phyloP scores from a whole-genome alignment of 2,797 vertebrate species.

The Acanthopagrus latus region DNA sequence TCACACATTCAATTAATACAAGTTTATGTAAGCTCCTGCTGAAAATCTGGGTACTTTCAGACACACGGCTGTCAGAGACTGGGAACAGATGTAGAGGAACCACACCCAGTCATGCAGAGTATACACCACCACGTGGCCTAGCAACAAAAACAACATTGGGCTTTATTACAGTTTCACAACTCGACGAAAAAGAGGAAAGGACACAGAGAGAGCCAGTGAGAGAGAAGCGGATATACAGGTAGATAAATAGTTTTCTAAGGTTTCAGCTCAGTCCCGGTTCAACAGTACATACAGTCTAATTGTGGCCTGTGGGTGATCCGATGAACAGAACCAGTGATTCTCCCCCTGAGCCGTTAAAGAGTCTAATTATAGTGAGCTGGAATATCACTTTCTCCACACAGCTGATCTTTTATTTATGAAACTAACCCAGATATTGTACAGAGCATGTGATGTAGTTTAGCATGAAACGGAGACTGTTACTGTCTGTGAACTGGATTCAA shows the following conservation, averaged over 20 bases:
- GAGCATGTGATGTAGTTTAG: conserved; percentile 34
- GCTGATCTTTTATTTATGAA: conserved; percentile 71
- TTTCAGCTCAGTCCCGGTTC: conserved; percentile 25
- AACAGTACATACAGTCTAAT: conserved; percentile 24
- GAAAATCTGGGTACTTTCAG: conserved; percentile 50
- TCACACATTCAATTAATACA: conserved; percentile 9
- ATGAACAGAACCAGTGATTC: conserved; percentile 26
- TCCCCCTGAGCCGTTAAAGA: conserved; percentile 13
- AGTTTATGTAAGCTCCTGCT: conserved; percentile 41
- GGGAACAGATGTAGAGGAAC: conserved; percentile 74
- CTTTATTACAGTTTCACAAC: conserved; percentile 61
- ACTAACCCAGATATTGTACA: conserved; percentile 47
- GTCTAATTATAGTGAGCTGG: conserved; percentile 63
- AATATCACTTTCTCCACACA: conserved; percentile 56
- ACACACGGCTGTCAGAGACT: conserved; percentile 60
- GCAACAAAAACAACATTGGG: conserved; percentile 77
- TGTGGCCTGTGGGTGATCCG: conserved; percentile 39
- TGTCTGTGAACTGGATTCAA: conserved; percentile 37
- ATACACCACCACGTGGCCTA: conserved; percentile 67
- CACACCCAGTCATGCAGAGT: conserved; percentile 72
- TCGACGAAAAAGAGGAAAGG: conserved; percentile 48
- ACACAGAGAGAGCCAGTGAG: conserved; percentile 2
- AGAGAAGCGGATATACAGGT: conserved; percentile 27
- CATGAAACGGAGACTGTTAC: conserved; percentile 42
- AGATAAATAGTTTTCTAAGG: conserved; percentile 19